Base-by-base conservation (phyloP, 2,797 vertebrate genomes). In the Carduelis carduelis region DNA sequence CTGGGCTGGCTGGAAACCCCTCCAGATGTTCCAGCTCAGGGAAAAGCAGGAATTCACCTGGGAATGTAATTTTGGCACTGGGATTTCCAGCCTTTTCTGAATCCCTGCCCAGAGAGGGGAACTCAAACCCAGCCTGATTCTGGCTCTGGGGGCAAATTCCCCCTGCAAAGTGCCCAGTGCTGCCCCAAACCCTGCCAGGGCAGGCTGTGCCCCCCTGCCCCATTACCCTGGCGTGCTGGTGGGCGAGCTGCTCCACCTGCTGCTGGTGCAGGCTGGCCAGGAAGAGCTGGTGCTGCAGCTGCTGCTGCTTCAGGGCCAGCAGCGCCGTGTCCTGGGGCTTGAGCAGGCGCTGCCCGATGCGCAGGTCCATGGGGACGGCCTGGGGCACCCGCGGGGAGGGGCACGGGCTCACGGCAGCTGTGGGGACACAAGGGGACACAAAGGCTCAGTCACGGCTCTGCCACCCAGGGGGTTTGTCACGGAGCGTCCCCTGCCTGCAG, bases 331-430 rank as follows among this genome's bases (percentile, higher is more conserved):
- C 98, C 14, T 99, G 98, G 32, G 98, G 98, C 95, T 98, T 98
- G 87, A 98, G 98, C 4, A 98, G 14, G 92, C 99, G 98, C 97
- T 99, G 99, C 92, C 99, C 99, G 95, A 99, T 98, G 75, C 99
- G 98, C 96, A 99, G 98, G 98, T 99, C 99, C 99, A 99, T 99
- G 98, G 98, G 98, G 90, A 90, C 97, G 63, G 97, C 92, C 97
- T 98, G 98, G 93, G 96, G 96, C 95, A 97, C 96, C 91, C 95
- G 93, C 6, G 94, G 89, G 81, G 97, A 97, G 95, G 94, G 68
- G 60, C 86, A 81, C 56, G 96, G 89, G 35, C 69, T 93, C 95
- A 96, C 96, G 5, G 96, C 96, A 91, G 97, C 98, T 98, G 93
- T 3, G 9, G 83, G 90, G 86, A 95, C 72, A 96, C 43, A 27